Evolutionary conservation across 2,888 invertebrate genomes (phyloP), one percentile per base, ranked within the genome.

Genomic region (Catocala sponsa): DNA sequence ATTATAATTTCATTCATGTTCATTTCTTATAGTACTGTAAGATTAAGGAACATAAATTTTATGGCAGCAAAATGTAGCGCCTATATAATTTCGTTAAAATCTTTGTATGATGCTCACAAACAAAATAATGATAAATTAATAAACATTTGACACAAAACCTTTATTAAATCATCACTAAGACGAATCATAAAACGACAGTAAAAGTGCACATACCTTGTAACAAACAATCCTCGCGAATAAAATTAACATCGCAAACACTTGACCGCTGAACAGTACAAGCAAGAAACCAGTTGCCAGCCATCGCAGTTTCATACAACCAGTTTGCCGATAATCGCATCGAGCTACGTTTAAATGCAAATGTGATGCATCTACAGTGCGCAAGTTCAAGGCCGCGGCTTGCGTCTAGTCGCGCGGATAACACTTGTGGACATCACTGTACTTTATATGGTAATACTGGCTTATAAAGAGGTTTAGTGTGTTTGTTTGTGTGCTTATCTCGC

Each of bases 311-410:
- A 75, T 71, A 76, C 74, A 86, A 90, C 90, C 88, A 85, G 90
- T 88, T 83, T 73, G 76, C 65, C 82, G 82, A 81, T 86, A 84
- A 83, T 82, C 83, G 83, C 79, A 82, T 75, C 79, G 78, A 59
- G 71, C 76, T 86, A 85, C 87, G 88, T 89, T 87, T 87, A 86
- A 87, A 92, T 93, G 92, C 91, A 88, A 92, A 93, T 93, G 83
- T 82, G 80, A 81, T 91, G 91, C 92, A 92, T 89, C 88, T 86
- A 83, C 70, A 77, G 72, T 67, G 75, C 76, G 71, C 82, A 91
- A 92, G 90, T 88, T 90, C 92, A 93, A 94, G 93, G 93, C 85
- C 91, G 86, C 70, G 55, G 68, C 35, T 38, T 89, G 86, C 72
- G 75, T 74, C 79, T 79, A 78, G 81, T 78, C 72, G 67, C 68